Conservation (phyloP, 1,140 invertebrate species). For the Drosophila pectinifera region DNA sequence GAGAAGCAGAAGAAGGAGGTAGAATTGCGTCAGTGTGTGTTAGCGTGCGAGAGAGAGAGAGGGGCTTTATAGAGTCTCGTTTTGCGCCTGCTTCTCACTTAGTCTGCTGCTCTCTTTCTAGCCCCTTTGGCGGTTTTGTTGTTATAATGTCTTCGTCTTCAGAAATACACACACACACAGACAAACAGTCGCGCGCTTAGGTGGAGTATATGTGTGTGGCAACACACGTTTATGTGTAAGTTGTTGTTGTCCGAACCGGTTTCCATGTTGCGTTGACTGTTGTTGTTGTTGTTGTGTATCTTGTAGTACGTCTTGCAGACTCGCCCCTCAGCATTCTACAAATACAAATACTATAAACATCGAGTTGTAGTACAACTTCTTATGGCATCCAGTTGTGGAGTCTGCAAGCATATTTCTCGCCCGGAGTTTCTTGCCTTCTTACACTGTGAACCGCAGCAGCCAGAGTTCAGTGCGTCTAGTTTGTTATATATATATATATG, state of each 20-base stretch:
- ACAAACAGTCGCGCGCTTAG: constrained; percentile 21
- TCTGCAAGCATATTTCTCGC: constrained; percentile 35
- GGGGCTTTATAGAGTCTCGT: constrained; percentile 31
- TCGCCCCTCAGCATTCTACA: constrained; percentile 68
- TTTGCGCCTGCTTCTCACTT: constrained; percentile 15
- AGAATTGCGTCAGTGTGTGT: constrained; percentile 4
- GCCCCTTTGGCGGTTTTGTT: constrained; percentile 44
- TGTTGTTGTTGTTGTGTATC: constrained; percentile 46
- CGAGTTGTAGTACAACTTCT: constrained; percentile 79
- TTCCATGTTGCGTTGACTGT: constrained; percentile 71
- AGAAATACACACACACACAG: constrained; percentile 42
- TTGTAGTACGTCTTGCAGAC: constrained; percentile 44
- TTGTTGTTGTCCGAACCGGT: constrained; percentile 66
- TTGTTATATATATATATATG: neutral
- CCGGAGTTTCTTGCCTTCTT: constrained; percentile 14
- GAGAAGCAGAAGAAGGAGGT: constrained; percentile 55
- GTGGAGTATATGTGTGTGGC: constrained; percentile 38
- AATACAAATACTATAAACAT: constrained; percentile 80
- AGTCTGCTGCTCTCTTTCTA: constrained; percentile 14
- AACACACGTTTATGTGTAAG: constrained; percentile 35
- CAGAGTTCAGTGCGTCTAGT: constrained; percentile 16
- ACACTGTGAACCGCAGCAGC: constrained; percentile 2
- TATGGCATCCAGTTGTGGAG: constrained; percentile 62
- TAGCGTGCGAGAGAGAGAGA: constrained; percentile 11
- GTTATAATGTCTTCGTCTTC: constrained; percentile 55